These are phyloP conservation scores for Pherbina coryleti DNA, from an alignment of 2,888 invertebrate genomes.

Conservation along the genomic window DNA sequence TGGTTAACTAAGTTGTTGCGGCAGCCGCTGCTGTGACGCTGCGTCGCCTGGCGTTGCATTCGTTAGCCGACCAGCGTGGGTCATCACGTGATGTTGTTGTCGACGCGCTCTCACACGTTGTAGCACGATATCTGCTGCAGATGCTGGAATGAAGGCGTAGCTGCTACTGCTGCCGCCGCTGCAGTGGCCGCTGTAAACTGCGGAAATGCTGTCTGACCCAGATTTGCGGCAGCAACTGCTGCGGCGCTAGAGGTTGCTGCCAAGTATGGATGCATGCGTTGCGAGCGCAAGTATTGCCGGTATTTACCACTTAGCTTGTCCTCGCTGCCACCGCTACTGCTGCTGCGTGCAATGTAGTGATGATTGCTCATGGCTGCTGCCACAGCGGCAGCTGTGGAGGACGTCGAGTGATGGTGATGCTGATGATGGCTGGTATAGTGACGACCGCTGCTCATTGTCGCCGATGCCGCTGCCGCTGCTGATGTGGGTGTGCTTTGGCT, in stretches of 20 bases:
- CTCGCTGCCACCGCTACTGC: constrained; percentile 45
- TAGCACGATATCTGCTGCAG: constrained; percentile 73
- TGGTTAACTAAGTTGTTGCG: not conserved
- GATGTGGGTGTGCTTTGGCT: constrained; percentile 45
- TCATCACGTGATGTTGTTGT: not conserved
- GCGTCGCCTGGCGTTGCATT: not conserved
- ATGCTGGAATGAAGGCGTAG: constrained; percentile 70
- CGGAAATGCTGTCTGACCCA: constrained; percentile 69
- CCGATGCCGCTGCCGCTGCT: constrained; percentile 14
- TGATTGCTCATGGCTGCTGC: constrained; percentile 46
- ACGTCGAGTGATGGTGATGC: constrained; percentile 30
- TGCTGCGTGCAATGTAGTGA: constrained; percentile 43
- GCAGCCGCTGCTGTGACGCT: constrained; percentile 4
- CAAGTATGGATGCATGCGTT: constrained; percentile 74
- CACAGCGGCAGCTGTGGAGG: constrained; percentile 44
- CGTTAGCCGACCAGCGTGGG: constrained; percentile 2
- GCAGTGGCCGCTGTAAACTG: constrained; percentile 68
- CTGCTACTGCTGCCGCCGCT: constrained; percentile 56
- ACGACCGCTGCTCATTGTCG: constrained; percentile 39
- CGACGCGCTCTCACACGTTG: constrained; percentile 71
- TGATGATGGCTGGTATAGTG: constrained; percentile 37
- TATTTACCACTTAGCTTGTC: constrained; percentile 72
- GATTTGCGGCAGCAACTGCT: constrained; percentile 67
- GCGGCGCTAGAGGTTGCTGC: constrained; percentile 69
- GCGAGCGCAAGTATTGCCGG: constrained; percentile 73